These are phyloP conservation scores for Ascidia mentula DNA, from an alignment of 23 tunicate species.

Conservation along the genomic window DNA sequence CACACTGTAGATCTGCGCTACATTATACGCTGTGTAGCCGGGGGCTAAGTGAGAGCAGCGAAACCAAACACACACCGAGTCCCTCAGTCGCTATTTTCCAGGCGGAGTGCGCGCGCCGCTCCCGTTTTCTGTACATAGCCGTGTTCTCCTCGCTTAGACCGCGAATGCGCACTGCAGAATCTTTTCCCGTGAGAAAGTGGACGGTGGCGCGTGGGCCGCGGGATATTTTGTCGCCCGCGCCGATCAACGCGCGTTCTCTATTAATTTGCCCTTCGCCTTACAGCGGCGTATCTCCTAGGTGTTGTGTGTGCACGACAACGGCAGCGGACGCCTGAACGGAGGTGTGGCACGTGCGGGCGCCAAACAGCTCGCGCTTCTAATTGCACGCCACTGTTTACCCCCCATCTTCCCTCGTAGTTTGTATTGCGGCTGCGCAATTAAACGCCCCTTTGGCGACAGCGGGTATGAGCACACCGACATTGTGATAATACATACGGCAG, in stretches of 20 bases:
- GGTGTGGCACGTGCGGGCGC: constrained; percentile 1
- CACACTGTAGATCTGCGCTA: neutral
- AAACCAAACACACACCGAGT: neutral
- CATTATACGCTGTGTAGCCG: no score
- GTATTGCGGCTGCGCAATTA: no score
- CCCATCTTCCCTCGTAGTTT: no score
- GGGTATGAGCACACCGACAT: no score
- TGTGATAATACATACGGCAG: no score
- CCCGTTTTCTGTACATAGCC: neutral
- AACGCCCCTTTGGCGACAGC: no score
- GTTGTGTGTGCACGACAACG: no score
- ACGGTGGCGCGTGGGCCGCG: constrained; percentile 12
- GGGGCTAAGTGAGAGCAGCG: no score
- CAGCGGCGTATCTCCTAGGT: no score
- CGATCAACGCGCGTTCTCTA: constrained; percentile 2
- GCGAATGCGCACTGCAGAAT: neutral
- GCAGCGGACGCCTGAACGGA: neutral
- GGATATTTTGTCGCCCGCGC: neutral
- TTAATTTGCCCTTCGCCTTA: neutral
- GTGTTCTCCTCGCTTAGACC: constrained; percentile 6
- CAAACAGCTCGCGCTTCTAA: neutral
- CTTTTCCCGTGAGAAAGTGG: constrained; percentile 11
- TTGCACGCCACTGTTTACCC: no score
- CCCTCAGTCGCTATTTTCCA: neutral
- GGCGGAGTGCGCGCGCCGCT: constrained; percentile 7